Base-by-base conservation (phyloP, 2,888 invertebrate genomes). In the Halictus ligatus region DNA sequence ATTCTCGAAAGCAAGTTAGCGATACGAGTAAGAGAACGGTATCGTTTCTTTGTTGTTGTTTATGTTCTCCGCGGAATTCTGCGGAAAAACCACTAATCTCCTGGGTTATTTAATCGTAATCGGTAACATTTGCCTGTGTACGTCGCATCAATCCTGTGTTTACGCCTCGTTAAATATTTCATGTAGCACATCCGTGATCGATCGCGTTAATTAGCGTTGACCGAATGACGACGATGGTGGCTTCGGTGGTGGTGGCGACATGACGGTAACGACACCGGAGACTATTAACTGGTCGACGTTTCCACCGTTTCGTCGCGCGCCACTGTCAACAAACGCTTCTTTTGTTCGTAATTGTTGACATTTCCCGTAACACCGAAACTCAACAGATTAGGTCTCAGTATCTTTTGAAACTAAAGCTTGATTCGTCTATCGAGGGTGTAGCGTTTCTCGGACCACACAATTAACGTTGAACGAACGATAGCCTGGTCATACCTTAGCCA, bases 101-200 rank as follows among this genome's bases (percentile, higher is more conserved):
- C 5, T n/a, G 77, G 60, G 13, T 60, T 6, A 13, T 60, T 60
- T 25, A n/a, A 25, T 13, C 13, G 13, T 67, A 15, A 46, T 25
- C 76, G 71, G 25, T n/a, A 75, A 50, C 75, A 15, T 67, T 67
- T 72, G 13, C 50, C 21, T 0, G 29, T n/a, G 50, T 21, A 35
- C n/a, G 0, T 73, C n/a, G 25, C 29, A 54, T n/a, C 64, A 29
- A 50, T 29, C 13, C 43, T 6, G 29, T 48, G 12, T 8, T 67
- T 50, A 13, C 76, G 75, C 40, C 50, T 35, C 69, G 58, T 46
- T 83, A 83, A 71, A 83, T 69, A 69, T 54, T 74, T 46, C 54
- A 35, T 72, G 18, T 43, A 13, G 18, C 18, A 43, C 43, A 4
- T 64, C 50, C 12, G 12, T 50, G 40, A 48, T 40, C 74, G 74